These are phyloP conservation scores for Pachyramphus minor DNA, from an alignment of 2,113 vertebrate genomes.

Conservation along the genomic window DNA sequence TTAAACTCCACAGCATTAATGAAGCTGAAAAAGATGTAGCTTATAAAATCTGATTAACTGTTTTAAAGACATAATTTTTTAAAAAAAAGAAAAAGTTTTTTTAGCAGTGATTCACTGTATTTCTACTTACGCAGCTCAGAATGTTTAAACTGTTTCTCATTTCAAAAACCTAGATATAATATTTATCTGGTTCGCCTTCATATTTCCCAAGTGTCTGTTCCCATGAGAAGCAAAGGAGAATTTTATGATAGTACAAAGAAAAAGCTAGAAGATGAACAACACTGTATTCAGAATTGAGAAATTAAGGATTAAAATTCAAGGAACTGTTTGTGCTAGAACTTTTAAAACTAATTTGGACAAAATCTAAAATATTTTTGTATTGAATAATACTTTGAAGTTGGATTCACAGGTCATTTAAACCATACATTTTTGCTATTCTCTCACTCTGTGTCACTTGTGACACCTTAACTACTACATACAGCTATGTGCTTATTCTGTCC, in stretches of 20 bases:
- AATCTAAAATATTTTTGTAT: neutral
- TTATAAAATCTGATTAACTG: neutral
- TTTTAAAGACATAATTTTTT: neutral
- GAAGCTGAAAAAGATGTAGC: neutral
- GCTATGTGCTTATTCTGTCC: neutral
- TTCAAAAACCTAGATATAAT: neutral
- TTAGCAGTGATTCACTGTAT: neutral
- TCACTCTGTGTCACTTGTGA: neutral
- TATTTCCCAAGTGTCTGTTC: neutral
- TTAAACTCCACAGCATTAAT: neutral
- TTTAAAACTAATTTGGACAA: neutral
- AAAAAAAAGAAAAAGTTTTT: accelerated
- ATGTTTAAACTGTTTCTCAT: neutral
- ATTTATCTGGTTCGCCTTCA: neutral
- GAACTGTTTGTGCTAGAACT: neutral
- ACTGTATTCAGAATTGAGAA: neutral
- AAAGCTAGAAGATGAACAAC: neutral
- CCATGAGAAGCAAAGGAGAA: neutral
- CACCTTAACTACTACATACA: neutral
- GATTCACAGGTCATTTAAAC: neutral
- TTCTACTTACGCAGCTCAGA: neutral
- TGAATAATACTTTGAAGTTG: neutral
- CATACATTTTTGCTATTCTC: neutral
- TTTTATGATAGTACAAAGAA: neutral
- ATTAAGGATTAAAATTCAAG: neutral